Conservation (phyloP, 2,113 vertebrate genomes). For the Crotalus viridis region DNA sequence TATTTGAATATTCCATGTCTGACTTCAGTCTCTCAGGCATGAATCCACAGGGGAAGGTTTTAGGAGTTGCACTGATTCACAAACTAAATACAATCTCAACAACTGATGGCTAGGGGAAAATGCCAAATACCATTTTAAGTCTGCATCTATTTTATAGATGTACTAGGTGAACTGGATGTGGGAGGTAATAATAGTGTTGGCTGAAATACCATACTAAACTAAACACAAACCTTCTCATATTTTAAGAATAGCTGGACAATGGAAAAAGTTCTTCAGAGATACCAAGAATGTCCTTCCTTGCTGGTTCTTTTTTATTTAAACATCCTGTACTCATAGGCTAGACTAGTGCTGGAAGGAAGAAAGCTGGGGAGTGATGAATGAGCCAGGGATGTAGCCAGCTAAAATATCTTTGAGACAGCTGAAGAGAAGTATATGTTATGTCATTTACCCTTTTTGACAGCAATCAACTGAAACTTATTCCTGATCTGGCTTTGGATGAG, state of each 20-base stretch:
- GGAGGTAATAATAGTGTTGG: constrained; percentile 17
- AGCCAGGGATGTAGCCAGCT: background rate
- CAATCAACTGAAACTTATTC: background rate
- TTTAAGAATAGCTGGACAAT: constrained; percentile 8
- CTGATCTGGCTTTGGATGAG: background rate
- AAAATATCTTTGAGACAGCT: background rate
- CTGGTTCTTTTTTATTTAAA: background rate
- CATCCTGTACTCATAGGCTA: background rate
- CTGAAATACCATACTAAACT: constrained; percentile 9
- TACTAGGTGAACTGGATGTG: background rate
- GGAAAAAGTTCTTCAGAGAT: background rate
- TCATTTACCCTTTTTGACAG: background rate
- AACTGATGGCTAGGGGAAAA: background rate
- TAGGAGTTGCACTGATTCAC: background rate
- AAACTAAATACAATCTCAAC: constrained; percentile 12
- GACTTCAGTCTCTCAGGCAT: background rate
- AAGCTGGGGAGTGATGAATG: background rate
- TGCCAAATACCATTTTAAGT: background rate
- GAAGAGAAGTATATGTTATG: background rate
- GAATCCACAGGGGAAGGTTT: background rate
- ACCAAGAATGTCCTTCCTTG: background rate
- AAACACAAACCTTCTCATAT: background rate
- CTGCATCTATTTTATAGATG: constrained; percentile 14
- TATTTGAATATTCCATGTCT: background rate
- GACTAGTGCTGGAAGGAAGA: background rate